phyloP scores from a whole-genome alignment of 2,797 vertebrate genomes.

The Lacerta agilis region DNA sequence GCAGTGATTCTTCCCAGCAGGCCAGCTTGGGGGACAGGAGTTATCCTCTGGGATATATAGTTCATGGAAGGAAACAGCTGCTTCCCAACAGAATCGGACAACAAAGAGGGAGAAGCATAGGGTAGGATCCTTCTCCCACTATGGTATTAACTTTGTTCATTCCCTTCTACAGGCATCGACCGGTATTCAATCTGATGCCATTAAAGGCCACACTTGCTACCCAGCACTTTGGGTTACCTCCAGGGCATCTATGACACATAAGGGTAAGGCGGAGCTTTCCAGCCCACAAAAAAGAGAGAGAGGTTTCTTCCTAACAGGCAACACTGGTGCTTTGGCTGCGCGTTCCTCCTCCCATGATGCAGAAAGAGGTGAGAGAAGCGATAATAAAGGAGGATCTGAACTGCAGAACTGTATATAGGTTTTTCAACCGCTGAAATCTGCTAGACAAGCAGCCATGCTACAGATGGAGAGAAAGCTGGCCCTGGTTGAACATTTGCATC shows the following conservation, averaged over 20 bases:
- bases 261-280: not conserved
- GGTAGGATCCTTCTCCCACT: not conserved
- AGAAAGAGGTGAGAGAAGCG: not conserved
- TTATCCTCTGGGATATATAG: too few relatives aligned
- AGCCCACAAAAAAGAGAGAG: not conserved
- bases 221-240: not conserved
- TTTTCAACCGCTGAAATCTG: not conserved
- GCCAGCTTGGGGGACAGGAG: too few relatives aligned
- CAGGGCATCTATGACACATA: not conserved
- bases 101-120: not conserved
- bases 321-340: not conserved
- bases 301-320: not conserved
- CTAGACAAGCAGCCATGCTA: not conserved
- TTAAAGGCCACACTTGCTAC: slow-evolving; percentile 5
- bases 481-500: not conserved
- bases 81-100: not conserved
- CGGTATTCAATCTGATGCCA: slow-evolving; percentile 19
- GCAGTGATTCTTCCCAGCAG: too few relatives aligned
- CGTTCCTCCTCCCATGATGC: not conserved
- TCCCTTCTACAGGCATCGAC: slow-evolving; percentile 20
- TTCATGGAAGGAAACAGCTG: too few relatives aligned
- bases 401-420: slow-evolving; percentile 5
- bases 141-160: not conserved
- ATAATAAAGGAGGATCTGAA: not conserved
- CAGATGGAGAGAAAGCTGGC: not conserved